Evolutionary conservation across 1,140 invertebrate genomes (phyloP).

Genomic region (Musca vetustissima): DNA sequence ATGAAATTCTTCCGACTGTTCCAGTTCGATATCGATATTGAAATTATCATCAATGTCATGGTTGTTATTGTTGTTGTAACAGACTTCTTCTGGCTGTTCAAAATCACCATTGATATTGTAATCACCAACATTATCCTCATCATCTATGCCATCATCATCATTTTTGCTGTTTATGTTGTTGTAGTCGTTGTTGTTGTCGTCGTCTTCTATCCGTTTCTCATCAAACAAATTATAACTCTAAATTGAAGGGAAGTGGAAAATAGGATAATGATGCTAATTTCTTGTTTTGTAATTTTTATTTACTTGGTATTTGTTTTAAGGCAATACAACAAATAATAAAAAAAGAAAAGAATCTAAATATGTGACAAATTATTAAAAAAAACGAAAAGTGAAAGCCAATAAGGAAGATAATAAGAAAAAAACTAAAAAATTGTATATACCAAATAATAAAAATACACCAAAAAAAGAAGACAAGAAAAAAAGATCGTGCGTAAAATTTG

Average conservation of each 20-base stretch:
- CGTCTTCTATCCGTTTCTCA: slow-evolving; percentile 48
- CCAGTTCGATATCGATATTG: too few relatives aligned
- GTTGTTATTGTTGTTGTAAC: background rate
- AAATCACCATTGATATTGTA: background rate
- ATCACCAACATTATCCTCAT: background rate
- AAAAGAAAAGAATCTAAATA: background rate
- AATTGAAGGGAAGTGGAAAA: slow-evolving; percentile 31
- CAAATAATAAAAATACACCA: slow-evolving; percentile 17
- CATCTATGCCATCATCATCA: background rate
- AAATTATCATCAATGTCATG: background rate
- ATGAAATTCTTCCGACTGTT: too few relatives aligned
- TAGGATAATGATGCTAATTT: slow-evolving; percentile 15
- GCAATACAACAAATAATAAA: background rate
- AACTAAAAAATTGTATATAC: slow-evolving; percentile 17
- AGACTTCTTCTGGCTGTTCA: background rate
- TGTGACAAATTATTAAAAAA: slow-evolving; percentile 4
- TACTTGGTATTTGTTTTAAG: slow-evolving; percentile 13
- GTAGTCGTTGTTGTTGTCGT: slow-evolving; percentile 26
- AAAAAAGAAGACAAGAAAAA: slow-evolving; percentile 1
- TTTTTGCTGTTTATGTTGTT: background rate
- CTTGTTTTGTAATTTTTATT: slow-evolving; percentile 11
- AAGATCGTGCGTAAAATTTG: too few relatives aligned
- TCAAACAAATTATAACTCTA: slow-evolving; percentile 53
- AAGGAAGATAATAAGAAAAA: background rate
- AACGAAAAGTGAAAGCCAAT: background rate